Conservation (phyloP, 2,113 vertebrate species). For the Meleagris gallopavo region DNA sequence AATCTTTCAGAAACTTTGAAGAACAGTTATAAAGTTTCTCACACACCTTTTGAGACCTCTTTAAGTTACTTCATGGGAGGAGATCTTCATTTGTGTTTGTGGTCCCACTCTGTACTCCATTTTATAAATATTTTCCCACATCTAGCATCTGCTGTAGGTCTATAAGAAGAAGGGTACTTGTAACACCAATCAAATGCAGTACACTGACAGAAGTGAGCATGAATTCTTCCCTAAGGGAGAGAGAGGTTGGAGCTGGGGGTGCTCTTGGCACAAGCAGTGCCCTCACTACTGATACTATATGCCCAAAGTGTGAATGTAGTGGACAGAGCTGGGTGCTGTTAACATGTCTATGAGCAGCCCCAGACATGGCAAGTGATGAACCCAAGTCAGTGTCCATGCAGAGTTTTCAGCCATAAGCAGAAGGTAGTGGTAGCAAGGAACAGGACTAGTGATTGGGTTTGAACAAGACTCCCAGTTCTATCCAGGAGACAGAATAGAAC, state of each 20-base stretch:
- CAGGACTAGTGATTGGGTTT: neutral
- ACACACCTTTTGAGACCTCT: neutral
- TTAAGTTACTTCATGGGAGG: neutral
- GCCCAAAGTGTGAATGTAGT: neutral
- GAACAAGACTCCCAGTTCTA: neutral
- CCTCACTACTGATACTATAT: neutral
- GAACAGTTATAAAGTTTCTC: neutral
- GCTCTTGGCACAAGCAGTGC: neutral
- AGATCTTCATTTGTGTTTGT: neutral
- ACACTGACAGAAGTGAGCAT: rapidly evolving
- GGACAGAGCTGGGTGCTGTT: neutral
- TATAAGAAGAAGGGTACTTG: neutral
- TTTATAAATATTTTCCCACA: neutral
- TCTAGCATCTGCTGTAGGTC: neutral
- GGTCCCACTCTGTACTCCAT: neutral
- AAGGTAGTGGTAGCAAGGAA: neutral
- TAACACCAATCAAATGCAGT: neutral
- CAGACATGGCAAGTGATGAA: neutral
- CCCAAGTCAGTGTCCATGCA: neutral
- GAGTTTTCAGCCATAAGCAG: neutral
- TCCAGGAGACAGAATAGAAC: neutral
- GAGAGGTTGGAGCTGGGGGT: neutral
- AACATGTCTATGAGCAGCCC: neutral
- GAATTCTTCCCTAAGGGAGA: neutral
- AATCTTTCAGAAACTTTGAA: neutral